Conservation (phyloP, 2,797 vertebrate genomes). For the Falco columbarius region DNA sequence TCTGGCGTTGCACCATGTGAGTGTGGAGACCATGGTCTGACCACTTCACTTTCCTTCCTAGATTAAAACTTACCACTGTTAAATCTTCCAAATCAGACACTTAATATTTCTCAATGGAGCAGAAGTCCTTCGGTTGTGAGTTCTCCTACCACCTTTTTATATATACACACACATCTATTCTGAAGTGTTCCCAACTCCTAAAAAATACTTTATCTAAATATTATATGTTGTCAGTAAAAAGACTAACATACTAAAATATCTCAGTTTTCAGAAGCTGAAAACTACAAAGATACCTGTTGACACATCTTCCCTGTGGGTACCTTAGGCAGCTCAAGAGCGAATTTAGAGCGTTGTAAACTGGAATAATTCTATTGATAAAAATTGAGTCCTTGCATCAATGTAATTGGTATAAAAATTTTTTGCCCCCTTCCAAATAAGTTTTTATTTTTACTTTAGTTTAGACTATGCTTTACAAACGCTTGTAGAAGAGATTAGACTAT, state of each 20-base stretch:
- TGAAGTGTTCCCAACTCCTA: neutral
- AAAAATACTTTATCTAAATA: neutral
- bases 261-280: neutral
- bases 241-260: neutral
- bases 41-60: neutral
- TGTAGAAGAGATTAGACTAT: neutral
- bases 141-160: neutral
- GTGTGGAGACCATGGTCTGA: neutral
- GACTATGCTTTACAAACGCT: neutral
- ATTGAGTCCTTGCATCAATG: neutral
- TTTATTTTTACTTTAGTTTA: neutral
- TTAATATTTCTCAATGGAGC: neutral
- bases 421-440: neutral
- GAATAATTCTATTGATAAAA: neutral
- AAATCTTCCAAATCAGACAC: neutral
- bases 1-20: neutral
- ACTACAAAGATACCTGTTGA: neutral
- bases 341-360: neutral
- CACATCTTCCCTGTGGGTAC: neutral
- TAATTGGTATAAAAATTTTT: neutral
- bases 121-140: neutral
- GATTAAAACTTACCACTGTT: neutral
- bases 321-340: neutral
- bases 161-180: neutral
- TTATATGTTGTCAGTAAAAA: neutral